phyloP scores from a whole-genome alignment of 1,140 invertebrate genomes.

The Macrocentrus cingulum region DNA sequence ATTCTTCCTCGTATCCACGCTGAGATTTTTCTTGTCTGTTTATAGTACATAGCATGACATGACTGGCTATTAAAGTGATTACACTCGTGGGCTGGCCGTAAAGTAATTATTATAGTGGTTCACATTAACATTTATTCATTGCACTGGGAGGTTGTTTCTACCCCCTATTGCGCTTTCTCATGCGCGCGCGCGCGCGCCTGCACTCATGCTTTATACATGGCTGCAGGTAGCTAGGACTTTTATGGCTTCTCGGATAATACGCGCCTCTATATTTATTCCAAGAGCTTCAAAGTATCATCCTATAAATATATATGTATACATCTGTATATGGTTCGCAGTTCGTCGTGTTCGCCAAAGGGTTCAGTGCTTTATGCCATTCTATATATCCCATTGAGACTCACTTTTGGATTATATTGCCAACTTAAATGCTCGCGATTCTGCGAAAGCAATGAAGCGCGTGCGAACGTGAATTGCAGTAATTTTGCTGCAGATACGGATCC shows the following conservation, averaged over 20 bases:
- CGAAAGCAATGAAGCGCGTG: no score
- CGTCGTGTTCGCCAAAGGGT: background rate
- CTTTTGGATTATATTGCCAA: background rate
- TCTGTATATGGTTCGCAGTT: background rate
- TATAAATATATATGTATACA: background rate
- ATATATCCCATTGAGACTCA: slow-evolving; percentile 2
- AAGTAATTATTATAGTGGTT: slow-evolving; percentile 25
- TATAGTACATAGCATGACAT: slow-evolving; percentile 16
- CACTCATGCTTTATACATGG: slow-evolving; percentile 26
- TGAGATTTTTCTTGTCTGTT: background rate
- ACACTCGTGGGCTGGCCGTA: slow-evolving; percentile 11
- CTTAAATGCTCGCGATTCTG: no score
- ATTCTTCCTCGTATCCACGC: background rate
- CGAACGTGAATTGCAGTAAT: no score
- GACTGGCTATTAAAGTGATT: slow-evolving; percentile 27
- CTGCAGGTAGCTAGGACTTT: slow-evolving; percentile 23
- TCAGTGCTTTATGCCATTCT: slow-evolving; percentile 2
- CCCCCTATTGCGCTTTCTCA: background rate
- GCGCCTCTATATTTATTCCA: slow-evolving; percentile 16
- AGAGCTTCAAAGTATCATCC: background rate
- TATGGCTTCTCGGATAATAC: slow-evolving; percentile 21
- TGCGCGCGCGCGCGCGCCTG: background rate
- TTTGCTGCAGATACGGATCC: no score
- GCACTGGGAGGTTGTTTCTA: slow-evolving; percentile 5
- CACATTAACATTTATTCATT: slow-evolving; percentile 27